Evolutionary conservation across 2,797 vertebrate genomes (phyloP), one percentile per base, ranked within the genome.

Genomic region (Rhabdomys pumilio): DNA sequence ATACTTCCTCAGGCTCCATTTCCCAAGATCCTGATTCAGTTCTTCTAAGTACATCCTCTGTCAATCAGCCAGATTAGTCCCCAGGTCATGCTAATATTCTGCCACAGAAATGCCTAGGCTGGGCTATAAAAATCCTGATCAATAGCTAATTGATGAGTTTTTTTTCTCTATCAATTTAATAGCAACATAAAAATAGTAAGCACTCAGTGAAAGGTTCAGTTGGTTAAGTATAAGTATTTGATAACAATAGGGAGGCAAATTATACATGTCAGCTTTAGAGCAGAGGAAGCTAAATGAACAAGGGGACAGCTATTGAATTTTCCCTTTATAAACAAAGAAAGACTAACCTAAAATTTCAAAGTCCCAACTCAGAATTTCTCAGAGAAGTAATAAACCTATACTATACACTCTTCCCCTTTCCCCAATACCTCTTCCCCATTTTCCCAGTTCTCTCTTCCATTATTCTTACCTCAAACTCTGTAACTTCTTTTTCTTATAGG

Each of bases 391-490:
- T 84, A 44, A 91, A 83, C 63, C 7, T 34, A 29, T 5, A 77
- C 19, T 38, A 88, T 17, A 31, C 26, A 26, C 26, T 24, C 13
- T 76, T 29, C 13, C 44, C 6, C 44, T 47, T 76, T 14, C 11
- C 26, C 63, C 41, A 6, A 63, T 61, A 72, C 50, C 24, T 31
- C 20, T 29, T 41, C 14, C 17, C 67, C 34, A n/a, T 41, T 75
- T 44, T 14, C 26, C 63, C n/a, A 3, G 65, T 57, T 19, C 41
- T 69, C 38, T 29, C 38, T n/a, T 72, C 41, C 53, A 38, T 84
- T 57, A 86, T 59, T 89, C 97, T 97, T 97, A 98, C 97, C 97
- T 97, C 67, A 80, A 93, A 67, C 83, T 95, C 92, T 97, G 93
- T 63, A 73, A 63, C 76, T 97, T 91, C 44, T 86, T 38, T 93